Evolutionary conservation across 2,888 invertebrate genomes (phyloP).

Genomic region (Lasioglossum lativentre): DNA sequence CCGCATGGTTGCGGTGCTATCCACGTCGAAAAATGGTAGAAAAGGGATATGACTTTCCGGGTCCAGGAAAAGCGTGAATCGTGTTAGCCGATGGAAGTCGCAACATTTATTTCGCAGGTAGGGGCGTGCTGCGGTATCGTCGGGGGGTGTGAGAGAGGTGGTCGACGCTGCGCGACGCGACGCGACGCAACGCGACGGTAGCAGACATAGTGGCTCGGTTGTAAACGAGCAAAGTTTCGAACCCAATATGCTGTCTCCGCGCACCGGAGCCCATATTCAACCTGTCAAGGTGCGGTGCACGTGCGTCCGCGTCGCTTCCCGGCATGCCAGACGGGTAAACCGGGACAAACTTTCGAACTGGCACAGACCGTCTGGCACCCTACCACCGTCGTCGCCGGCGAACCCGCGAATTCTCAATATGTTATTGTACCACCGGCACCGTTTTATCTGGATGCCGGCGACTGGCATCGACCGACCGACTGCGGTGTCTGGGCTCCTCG

Average conservation of each 20-base stretch:
- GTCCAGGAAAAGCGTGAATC: constrained; percentile 33
- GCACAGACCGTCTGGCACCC: constrained; percentile 82
- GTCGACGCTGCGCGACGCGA: too few species aligned
- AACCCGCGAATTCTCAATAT: constrained; percentile 71
- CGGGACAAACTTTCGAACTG: constrained; percentile 83
- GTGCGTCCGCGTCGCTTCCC: constrained; percentile 70
- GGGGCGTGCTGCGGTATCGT: not conserved
- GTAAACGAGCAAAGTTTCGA: constrained; percentile 77
- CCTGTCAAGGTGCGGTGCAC: constrained; percentile 76
- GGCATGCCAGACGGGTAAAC: constrained; percentile 78
- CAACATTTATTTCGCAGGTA: constrained; percentile 64
- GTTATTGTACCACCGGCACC: constrained; percentile 67
- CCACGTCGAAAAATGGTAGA: not conserved
- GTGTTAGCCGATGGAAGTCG: constrained; percentile 41
- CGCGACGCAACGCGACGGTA: constrained; percentile 44
- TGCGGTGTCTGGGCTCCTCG: constrained; percentile 48
- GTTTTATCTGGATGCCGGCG: constrained; percentile 65
- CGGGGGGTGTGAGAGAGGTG: not conserved
- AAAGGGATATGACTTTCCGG: not conserved
- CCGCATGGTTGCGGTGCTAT: too few species aligned
- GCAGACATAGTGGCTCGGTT: constrained; percentile 68
- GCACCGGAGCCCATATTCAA: constrained; percentile 72
- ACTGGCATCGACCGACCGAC: constrained; percentile 52
- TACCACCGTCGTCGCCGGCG: constrained; percentile 60
- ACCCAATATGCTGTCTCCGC: constrained; percentile 76